Conservation (phyloP, 2,888 invertebrate species). For the Lithophane semibrunnea region DNA sequence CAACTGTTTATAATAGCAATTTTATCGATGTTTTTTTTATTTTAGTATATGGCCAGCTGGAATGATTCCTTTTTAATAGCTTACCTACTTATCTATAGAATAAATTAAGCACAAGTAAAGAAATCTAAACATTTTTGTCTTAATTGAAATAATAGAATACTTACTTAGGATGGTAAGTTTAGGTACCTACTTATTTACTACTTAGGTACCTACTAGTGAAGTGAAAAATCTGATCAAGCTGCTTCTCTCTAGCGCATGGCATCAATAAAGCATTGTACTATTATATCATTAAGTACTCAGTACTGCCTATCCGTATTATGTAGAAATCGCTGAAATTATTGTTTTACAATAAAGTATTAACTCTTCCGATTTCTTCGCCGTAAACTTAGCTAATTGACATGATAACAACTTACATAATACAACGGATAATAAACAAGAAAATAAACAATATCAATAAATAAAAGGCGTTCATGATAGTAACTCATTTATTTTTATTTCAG, state of each 20-base stretch:
- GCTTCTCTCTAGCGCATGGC: neutral
- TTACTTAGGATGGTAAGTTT: too few species aligned
- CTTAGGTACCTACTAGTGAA: neutral
- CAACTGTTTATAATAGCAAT: neutral
- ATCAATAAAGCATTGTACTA: neutral
- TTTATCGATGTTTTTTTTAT: slow-evolving; percentile 36
- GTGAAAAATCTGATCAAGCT: neutral
- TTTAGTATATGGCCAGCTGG: neutral
- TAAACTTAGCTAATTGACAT: slow-evolving; percentile 31
- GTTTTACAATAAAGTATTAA: slow-evolving; percentile 6
- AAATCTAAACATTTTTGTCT: neutral
- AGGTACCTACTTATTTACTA: neutral
- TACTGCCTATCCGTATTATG: neutral
- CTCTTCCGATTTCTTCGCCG: slow-evolving; percentile 13
- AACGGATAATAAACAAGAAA: slow-evolving; percentile 8
- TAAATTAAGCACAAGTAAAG: neutral
- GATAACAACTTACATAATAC: slow-evolving; percentile 40
- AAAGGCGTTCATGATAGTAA: slow-evolving; percentile 16
- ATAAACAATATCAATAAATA: slow-evolving; percentile 43
- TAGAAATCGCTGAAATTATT: slow-evolving; percentile 10
- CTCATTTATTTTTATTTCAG: slow-evolving; percentile 36
- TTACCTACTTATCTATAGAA: neutral
- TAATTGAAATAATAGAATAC: too few species aligned
- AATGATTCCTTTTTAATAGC: neutral
- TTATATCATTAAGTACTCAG: neutral